Percentiles rank a stretch among this genome's conserved stretches.
phyloP scores from a whole-genome alignment of 2,888 invertebrate genomes.

The Sinodicranocentrus sp. region DNA sequence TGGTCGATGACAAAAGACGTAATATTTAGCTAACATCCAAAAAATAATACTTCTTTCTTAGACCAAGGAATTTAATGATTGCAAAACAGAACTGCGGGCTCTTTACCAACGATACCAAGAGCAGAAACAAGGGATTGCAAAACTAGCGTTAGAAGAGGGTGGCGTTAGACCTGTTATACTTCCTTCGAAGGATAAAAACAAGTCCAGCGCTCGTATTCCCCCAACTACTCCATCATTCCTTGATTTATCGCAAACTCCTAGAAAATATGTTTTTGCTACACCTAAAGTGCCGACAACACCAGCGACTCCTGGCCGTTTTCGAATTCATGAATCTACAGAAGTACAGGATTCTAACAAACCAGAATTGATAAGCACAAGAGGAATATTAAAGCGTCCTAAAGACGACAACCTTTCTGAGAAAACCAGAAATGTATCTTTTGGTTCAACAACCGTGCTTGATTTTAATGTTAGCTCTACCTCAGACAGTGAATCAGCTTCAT shows the following conservation, averaged over 20 bases:
- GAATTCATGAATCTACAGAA: too few relatives aligned
- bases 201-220: neutral
- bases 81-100: neutral
- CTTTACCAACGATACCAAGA: constrained; percentile 15
- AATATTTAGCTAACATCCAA: too few relatives aligned
- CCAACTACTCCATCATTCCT: neutral
- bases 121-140: constrained; percentile 39
- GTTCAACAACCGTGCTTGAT: neutral
- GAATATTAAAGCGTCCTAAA: constrained; percentile 40
- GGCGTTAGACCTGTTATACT: constrained; percentile 39
- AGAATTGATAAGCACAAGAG: neutral
- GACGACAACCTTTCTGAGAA: constrained; percentile 2
- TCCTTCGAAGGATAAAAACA: neutral
- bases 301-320: neutral
- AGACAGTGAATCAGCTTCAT: constrained; percentile 11
- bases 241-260: neutral
- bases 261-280: too few relatives aligned
- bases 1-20: too few relatives aligned
- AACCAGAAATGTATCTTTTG: constrained; percentile 31
- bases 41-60: neutral
- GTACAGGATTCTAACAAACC: neutral
- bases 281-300: neutral
- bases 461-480: constrained; percentile 17
- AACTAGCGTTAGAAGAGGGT: constrained; percentile 39
- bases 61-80: neutral